Percentiles rank a stretch among this genome's conserved stretches.
phyloP scores from a whole-genome alignment of 2,113 vertebrate species.

The Glaucidium brasilianum region DNA sequence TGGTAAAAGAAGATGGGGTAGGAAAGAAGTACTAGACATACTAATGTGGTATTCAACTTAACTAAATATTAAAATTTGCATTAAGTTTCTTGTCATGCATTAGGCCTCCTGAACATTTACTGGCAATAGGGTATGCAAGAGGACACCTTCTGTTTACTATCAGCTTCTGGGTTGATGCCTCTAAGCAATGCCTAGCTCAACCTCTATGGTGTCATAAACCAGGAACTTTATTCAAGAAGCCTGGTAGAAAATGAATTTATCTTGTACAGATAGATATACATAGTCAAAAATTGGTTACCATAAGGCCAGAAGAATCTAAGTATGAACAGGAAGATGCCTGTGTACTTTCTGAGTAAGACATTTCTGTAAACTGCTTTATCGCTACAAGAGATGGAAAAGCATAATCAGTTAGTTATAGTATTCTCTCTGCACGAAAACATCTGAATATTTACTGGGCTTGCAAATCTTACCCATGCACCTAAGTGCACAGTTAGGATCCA shows the following conservation, averaged over 20 bases:
- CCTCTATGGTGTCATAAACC: background rate
- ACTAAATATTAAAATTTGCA: background rate
- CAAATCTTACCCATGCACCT: background rate
- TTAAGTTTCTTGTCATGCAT: background rate
- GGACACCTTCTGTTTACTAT: background rate
- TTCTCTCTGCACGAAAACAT: background rate
- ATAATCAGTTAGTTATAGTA: background rate
- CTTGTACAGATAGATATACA: background rate
- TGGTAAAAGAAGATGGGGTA: background rate
- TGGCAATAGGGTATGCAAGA: background rate
- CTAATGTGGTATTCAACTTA: background rate
- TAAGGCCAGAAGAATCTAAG: constrained; percentile 50
- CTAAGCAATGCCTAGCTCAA: background rate
- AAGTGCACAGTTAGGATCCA: background rate
- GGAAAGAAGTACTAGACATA: background rate
- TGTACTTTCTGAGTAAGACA: constrained; percentile 14
- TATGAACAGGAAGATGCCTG: constrained; percentile 7
- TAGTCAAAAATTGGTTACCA: constrained; percentile 35
- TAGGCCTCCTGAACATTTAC: background rate
- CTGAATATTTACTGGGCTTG: background rate
- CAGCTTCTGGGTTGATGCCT: background rate
- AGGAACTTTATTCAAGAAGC: background rate
- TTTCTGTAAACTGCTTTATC: background rate
- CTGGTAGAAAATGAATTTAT: background rate
- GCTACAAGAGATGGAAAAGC: constrained; percentile 64